phyloP scores from a whole-genome alignment of 2,797 vertebrate species.

The Poecile montanus region DNA sequence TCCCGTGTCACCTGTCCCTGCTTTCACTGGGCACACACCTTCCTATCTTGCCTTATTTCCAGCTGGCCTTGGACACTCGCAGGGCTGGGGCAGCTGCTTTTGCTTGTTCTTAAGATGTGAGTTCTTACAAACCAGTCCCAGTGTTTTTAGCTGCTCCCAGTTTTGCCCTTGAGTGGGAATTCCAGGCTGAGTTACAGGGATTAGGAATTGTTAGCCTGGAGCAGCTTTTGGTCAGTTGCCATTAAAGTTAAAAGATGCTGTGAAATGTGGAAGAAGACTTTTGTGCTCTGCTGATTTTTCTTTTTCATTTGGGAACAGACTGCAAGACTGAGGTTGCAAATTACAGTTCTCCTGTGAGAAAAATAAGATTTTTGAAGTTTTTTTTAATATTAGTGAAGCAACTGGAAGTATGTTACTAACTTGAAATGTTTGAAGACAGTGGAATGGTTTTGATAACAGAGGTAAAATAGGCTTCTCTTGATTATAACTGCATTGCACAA shows the following conservation, averaged over 20 bases:
- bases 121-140: background rate
- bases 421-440: slow-evolving; percentile 4
- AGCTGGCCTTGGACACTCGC: background rate
- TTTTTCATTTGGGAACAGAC: background rate
- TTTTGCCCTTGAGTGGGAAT: background rate
- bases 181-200: background rate
- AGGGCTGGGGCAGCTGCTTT: background rate
- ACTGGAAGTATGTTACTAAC: background rate
- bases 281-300: background rate
- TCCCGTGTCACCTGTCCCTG: background rate
- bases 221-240: background rate
- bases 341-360: background rate
- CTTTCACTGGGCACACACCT: background rate
- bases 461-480: background rate
- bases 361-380: background rate
- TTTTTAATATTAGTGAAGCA: background rate
- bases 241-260: background rate
- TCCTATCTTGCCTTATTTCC: background rate
- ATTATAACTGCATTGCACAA: background rate
- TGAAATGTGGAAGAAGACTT: background rate
- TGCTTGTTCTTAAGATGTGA: background rate
- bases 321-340: background rate
- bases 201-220: background rate
- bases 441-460: background rate
- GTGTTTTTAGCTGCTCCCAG: background rate